Evolutionary conservation across 2,888 invertebrate species (phyloP), one percentile per base, ranked within the genome.

Genomic region (Liposcelis brunnea): DNA sequence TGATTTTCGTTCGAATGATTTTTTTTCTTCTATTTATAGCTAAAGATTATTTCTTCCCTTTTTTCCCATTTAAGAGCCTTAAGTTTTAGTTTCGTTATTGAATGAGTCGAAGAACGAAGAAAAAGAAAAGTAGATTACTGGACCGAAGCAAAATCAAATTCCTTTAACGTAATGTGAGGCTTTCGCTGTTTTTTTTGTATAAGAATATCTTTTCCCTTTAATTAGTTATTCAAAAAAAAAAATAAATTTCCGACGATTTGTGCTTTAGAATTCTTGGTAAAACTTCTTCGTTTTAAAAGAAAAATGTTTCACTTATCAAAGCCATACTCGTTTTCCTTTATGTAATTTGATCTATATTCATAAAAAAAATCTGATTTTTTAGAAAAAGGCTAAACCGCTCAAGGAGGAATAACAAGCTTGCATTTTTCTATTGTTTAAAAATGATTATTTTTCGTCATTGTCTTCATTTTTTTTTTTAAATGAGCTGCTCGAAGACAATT

Each of bases 101-200:
- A n/a, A 35, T 43, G 43, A 35, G 19, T 47, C 33, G 19, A 45
- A 47, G 19, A 45, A 37, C 37, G n/a, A 36, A 37, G 40, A 46
- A 32, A 32, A 31, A 32, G 18, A 44, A 49, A 37, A 16, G 36
- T 46, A 16, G 8, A 6, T 26, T 26, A 6, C 26, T 4, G 26
- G 8, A 26, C 26, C 26, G 26, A 26, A 26, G 26, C 26, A 26
- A 26, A 26, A 26, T 26, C 5, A 6, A 26, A 8, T 26, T 26
- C 8, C 26, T 4, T 26, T 26, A 56, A 56, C 50, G 59, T 61
- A 61, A 61, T 61, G 61, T 61, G 61, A 60, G 59, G 60, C 58
- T 54, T 54, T 53, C 53, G 56, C 53, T 57, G 49, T 55, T 31
- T 44, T 31, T 55, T 53, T 59, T 55, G 53, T 57, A 51, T 55